phyloP scores from a whole-genome alignment of 2,797 vertebrate species.

The Schizopygopsis pylzovi region DNA sequence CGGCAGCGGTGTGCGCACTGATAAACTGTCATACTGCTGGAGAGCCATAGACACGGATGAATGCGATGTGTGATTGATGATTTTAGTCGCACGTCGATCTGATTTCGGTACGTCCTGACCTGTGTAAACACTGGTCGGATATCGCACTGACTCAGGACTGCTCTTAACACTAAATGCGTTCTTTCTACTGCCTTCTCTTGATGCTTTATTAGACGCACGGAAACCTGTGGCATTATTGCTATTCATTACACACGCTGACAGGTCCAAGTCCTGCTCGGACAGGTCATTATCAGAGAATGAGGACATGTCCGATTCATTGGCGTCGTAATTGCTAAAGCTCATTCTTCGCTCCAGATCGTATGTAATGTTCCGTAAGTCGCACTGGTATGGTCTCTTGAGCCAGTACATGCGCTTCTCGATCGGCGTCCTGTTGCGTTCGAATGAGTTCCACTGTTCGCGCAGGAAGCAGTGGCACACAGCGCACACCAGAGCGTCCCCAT shows the following conservation, averaged over 20 bases:
- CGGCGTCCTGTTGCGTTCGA: slow-evolving; percentile 92
- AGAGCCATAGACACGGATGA: slow-evolving; percentile 69
- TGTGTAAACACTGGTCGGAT: slow-evolving; percentile 68
- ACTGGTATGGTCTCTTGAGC: slow-evolving; percentile 95
- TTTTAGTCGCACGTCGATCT: slow-evolving; percentile 71
- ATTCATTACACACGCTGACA: slow-evolving; percentile 65
- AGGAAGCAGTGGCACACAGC: slow-evolving; percentile 95
- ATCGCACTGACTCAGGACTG: slow-evolving; percentile 76
- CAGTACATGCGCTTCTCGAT: slow-evolving; percentile 98
- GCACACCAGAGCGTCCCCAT: slow-evolving; percentile 89
- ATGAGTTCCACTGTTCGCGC: slow-evolving; percentile 94
- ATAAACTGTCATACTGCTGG: slow-evolving; percentile 69
- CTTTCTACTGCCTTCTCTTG: slow-evolving; percentile 70
- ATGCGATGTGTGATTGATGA: slow-evolving; percentile 72
- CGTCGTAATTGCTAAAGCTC: slow-evolving; percentile 73
- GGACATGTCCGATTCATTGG: slow-evolving; percentile 87
- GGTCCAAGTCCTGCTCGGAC: slow-evolving; percentile 84
- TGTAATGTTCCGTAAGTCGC: slow-evolving; percentile 82
- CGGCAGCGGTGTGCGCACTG: slow-evolving; percentile 73
- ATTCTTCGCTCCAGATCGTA: slow-evolving; percentile 78
- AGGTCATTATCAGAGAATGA: slow-evolving; percentile 90
- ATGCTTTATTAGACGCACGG: slow-evolving; percentile 60
- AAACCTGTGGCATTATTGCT: slow-evolving; percentile 70
- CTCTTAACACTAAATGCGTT: slow-evolving; percentile 73
- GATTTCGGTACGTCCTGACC: slow-evolving; percentile 70